phyloP scores from a whole-genome alignment of 2,113 vertebrate genomes.

The Struthio camelus region DNA sequence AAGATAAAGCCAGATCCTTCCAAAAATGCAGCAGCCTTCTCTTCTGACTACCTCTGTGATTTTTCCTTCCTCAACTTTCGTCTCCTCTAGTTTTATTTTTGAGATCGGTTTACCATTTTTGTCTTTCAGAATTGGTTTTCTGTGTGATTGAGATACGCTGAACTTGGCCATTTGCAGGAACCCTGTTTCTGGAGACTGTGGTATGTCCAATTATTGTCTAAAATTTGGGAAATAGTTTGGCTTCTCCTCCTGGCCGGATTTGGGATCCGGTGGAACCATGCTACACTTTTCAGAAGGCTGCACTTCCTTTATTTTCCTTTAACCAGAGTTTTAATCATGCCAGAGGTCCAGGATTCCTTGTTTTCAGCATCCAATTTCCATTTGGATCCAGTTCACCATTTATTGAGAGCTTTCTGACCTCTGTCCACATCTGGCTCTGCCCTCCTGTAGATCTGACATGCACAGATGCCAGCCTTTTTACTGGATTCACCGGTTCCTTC shows the following conservation, averaged over 20 bases:
- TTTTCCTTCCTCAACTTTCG: background rate
- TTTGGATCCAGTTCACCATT: background rate
- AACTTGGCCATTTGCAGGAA: background rate
- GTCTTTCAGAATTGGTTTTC: background rate
- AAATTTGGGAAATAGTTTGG: background rate
- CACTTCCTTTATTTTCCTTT: background rate
- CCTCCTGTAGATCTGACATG: background rate
- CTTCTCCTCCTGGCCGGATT: background rate
- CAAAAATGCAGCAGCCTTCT: background rate
- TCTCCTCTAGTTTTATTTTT: background rate
- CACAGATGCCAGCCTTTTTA: background rate
- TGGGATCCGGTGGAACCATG: background rate
- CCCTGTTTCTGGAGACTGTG: background rate
- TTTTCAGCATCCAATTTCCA: background rate
- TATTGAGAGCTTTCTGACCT: background rate
- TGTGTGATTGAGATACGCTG: background rate
- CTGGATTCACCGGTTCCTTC: accelerated
- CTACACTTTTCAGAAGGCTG: background rate
- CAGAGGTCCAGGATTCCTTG: background rate
- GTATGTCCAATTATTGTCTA: background rate
- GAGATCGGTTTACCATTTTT: background rate
- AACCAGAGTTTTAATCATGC: background rate
- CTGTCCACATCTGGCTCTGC: background rate
- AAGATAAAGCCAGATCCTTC: background rate
- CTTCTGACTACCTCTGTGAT: background rate